Conservation (phyloP, 2,888 invertebrate species). For the Luperina nickerlii region DNA sequence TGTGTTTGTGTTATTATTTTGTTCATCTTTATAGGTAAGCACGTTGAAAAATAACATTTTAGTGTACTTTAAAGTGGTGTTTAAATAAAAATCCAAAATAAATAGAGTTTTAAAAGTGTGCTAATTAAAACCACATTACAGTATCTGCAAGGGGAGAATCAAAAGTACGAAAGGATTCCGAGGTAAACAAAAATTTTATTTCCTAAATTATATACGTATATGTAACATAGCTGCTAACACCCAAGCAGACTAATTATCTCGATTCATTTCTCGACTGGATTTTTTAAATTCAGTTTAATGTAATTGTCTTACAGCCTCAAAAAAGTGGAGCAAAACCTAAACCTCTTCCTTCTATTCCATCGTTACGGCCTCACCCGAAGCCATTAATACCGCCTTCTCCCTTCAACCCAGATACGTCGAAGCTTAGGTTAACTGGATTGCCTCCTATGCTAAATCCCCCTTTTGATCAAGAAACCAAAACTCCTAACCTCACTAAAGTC, state of each 20-base stretch:
- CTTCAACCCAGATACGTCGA: background rate
- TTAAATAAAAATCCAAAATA: background rate
- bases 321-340: background rate
- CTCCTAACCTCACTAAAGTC: background rate
- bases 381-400: background rate
- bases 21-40: conserved; percentile 27
- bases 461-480: background rate
- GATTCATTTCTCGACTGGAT: background rate
- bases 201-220: background rate
- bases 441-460: background rate
- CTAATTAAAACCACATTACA: conserved; percentile 12
- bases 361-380: background rate
- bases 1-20: conserved; percentile 21
- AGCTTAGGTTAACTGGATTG: background rate
- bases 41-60: background rate
- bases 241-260: background rate
- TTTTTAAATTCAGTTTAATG: background rate
- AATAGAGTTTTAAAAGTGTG: background rate
- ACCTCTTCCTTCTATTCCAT: background rate
- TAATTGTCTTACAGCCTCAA: conserved; percentile 9
- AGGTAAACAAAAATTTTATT: conserved; percentile 16
- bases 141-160: conserved; percentile 4
- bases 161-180: background rate
- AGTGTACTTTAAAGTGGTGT: background rate
- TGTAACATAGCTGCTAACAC: background rate